Evolutionary conservation across 1,140 invertebrate species (phyloP).

Genomic region (Drosophila cardini): DNA sequence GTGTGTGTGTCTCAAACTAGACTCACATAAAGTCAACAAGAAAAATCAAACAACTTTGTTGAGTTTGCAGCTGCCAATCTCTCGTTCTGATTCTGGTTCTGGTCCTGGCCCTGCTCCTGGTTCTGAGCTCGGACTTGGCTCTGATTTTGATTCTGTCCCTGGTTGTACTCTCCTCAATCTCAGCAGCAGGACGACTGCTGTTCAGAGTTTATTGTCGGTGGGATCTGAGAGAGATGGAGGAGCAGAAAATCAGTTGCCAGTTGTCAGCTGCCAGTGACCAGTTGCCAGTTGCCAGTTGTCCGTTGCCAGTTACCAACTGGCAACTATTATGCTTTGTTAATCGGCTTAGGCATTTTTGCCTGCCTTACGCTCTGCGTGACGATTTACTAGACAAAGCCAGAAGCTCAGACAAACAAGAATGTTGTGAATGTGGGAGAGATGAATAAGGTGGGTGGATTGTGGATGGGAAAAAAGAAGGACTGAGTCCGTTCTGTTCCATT

Average conservation of each 20-base stretch:
- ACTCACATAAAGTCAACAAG: constrained; percentile 65
- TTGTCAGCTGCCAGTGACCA: constrained; percentile 9
- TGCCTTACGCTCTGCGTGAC: constrained; percentile 52
- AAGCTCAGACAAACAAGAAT: constrained; percentile 62
- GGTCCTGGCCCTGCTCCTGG: constrained; percentile 6
- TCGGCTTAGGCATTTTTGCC: constrained; percentile 71
- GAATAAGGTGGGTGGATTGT: neutral
- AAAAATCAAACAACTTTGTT: constrained; percentile 79
- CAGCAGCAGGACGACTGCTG: constrained; percentile 1
- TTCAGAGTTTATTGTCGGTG: constrained; percentile 63
- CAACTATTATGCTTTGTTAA: constrained; percentile 77
- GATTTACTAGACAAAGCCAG: constrained; percentile 61
- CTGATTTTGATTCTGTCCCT: neutral
- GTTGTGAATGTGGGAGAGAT: constrained; percentile 23
- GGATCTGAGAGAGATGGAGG: constrained; percentile 3
- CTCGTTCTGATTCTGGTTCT: neutral
- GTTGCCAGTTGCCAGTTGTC: constrained; percentile 18
- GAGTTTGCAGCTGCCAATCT: constrained; percentile 42
- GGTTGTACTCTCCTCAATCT: constrained; percentile 15
- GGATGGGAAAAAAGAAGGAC: neutral
- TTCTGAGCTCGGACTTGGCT: neutral
- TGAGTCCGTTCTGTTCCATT: neutral
- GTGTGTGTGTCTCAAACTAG: constrained; percentile 37
- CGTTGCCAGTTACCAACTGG: constrained; percentile 25
- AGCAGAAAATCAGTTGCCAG: constrained; percentile 26